Evolutionary conservation across 2,113 vertebrate genomes (phyloP).

Genomic region (Ascaphus truei): DNA sequence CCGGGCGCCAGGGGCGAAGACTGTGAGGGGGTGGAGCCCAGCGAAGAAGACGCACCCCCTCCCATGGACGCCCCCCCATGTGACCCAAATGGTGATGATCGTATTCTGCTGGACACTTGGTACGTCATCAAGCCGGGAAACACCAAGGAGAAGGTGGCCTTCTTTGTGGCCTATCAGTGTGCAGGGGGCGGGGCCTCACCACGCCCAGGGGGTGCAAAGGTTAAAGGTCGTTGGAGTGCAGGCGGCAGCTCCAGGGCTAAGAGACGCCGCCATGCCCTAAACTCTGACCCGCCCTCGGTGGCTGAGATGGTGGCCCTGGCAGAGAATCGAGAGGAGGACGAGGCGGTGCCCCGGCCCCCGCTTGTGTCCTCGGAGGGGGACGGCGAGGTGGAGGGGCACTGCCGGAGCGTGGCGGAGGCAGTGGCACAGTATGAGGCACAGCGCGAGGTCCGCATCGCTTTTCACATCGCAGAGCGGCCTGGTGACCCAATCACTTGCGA

Average conservation of each 20-base stretch:
- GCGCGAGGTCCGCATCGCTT: constrained; percentile 85
- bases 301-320: constrained; percentile 93
- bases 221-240: constrained; percentile 88
- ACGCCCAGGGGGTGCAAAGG: constrained; percentile 82
- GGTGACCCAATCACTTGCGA: constrained; percentile 96
- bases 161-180: constrained; percentile 93
- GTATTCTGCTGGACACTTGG: constrained; percentile 90
- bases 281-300: constrained; percentile 75
- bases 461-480: constrained; percentile 81
- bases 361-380: constrained; percentile 58
- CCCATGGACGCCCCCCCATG: constrained; percentile 43
- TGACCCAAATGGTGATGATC: constrained; percentile 74
- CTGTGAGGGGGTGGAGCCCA: constrained; percentile 36
- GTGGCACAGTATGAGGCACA: constrained; percentile 86
- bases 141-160: constrained; percentile 95
- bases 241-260: constrained; percentile 91
- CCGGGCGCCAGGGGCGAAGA: constrained; percentile 40
- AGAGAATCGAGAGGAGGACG: constrained; percentile 68
- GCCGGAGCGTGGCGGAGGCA: constrained; percentile 78
- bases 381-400: constrained; percentile 38
- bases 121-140: constrained; percentile 96
- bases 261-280: constrained; percentile 79
- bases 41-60: constrained; percentile 41
- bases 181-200: constrained; percentile 56
- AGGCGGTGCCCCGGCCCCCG: constrained; percentile 46